A percentile compares a stretch with the other conserved stretches of the same genome.
These are phyloP conservation scores for Polydrusus tereticollis DNA, from an alignment of 2,888 invertebrate species.

Conservation along the genomic window DNA sequence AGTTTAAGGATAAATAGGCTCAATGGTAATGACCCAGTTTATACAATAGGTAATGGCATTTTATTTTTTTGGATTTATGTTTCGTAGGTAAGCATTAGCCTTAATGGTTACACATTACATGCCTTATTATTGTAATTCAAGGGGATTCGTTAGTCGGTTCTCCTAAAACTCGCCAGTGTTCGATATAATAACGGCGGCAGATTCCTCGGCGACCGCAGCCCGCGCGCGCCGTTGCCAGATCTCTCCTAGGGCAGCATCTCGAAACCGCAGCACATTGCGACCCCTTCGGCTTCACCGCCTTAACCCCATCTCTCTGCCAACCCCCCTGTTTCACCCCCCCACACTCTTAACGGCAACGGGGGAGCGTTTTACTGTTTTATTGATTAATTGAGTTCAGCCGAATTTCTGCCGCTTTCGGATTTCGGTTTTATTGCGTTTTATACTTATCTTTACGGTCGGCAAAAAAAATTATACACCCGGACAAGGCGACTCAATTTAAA, in stretches of 20 bases:
- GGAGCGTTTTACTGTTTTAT: conserved; percentile 68
- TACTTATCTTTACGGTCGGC: conserved; percentile 16
- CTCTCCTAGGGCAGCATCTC: conserved; percentile 67
- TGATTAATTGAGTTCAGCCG: conserved; percentile 68
- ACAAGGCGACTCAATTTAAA: too few species aligned
- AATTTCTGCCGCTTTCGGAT: conserved; percentile 60
- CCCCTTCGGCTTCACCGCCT: conserved; percentile 55
- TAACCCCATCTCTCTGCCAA: conserved; percentile 58
- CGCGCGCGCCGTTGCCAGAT: conserved; percentile 65
- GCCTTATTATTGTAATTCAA: conserved; percentile 19
- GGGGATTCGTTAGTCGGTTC: conserved; percentile 39
- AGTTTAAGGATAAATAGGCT: too few species aligned
- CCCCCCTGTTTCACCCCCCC: conserved; percentile 35
- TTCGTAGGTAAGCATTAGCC: too few species aligned
- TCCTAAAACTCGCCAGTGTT: conserved; percentile 63
- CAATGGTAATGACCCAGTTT: too few species aligned
- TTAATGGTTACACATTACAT: conserved; percentile 3
- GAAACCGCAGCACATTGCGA: conserved; percentile 68
- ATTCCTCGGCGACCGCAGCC: conserved; percentile 68
- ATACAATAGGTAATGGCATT: background rate
- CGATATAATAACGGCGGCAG: conserved; percentile 67
- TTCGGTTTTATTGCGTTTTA: conserved; percentile 46
- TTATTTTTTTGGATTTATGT: too few species aligned
- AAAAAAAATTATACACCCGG: too few species aligned
- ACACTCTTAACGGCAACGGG: conserved; percentile 66